Conservation (phyloP, 2,888 invertebrate species). For the Smittia sp. region DNA sequence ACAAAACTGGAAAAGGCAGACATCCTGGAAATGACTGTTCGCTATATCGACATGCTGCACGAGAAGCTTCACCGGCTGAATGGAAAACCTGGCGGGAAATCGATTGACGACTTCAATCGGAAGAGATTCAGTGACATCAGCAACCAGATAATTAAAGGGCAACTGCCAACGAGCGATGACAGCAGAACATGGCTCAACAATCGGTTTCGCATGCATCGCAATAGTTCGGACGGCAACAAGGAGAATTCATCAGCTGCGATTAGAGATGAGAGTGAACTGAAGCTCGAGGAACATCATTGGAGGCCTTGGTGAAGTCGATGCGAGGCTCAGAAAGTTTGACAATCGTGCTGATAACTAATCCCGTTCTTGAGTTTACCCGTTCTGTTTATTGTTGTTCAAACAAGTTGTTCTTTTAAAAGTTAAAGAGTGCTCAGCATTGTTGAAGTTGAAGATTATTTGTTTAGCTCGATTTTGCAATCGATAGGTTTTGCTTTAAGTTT, state of each 20-base stretch:
- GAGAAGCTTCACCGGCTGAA: constrained; percentile 44
- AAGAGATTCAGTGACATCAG: not conserved
- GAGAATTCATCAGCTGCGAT: not conserved
- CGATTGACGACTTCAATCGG: not conserved
- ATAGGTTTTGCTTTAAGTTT: no score
- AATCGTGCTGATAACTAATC: no score
- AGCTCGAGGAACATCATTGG: not conserved
- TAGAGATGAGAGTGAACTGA: not conserved
- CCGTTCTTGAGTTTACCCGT: no score
- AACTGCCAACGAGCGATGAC: not conserved
- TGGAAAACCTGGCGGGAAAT: constrained; percentile 33
- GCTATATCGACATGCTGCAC: constrained; percentile 58
- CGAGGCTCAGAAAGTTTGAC: no score
- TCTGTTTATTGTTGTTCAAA: no score
- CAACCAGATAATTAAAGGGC: not conserved
- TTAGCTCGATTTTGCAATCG: no score
- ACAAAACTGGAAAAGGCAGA: constrained; percentile 65
- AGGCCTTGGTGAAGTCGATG: constrained; percentile 8
- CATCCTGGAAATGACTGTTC: constrained; percentile 63
- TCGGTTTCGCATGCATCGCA: constrained; percentile 3
- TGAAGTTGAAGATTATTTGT: no score
- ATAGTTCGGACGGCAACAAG: not conserved
- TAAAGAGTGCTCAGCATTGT: no score
- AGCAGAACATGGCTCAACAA: not conserved
- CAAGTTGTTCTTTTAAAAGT: no score